Evolutionary conservation across 2,113 vertebrate species (phyloP).

Genomic region (Vicugna pacos): DNA sequence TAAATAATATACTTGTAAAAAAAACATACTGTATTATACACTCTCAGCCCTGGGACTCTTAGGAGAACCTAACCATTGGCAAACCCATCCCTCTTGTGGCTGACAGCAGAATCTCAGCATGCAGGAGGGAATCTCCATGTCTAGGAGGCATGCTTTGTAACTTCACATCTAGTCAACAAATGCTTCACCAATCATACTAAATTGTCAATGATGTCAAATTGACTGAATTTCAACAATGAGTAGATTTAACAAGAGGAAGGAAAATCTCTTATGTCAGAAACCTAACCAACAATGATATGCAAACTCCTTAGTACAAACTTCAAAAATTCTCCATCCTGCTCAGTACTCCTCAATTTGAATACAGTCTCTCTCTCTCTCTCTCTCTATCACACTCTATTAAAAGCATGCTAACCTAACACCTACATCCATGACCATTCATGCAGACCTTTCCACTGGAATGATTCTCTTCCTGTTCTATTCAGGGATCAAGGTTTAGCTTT

Average conservation of each 20-base stretch:
- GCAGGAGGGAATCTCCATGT: not conserved
- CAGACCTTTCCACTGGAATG: not conserved
- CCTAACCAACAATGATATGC: not conserved
- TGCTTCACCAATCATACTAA: not conserved
- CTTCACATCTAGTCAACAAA: not conserved
- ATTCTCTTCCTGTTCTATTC: not conserved
- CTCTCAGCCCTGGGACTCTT: not conserved
- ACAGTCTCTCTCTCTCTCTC: not conserved
- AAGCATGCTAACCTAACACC: not conserved
- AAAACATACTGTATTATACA: constrained; percentile 27
- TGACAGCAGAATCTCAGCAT: not conserved
- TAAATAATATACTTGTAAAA: not conserved
- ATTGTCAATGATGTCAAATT: not conserved
- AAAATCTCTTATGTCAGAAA: constrained; percentile 21
- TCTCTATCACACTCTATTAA: not conserved
- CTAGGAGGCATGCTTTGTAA: not conserved
- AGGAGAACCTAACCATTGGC: not conserved
- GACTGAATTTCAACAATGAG: not conserved
- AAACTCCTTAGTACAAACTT: not conserved
- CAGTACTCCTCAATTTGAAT: not conserved
- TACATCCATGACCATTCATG: not conserved
- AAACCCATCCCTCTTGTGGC: not conserved
- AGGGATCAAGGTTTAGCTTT: constrained; percentile 3
- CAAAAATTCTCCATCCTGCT: constrained; percentile 12
- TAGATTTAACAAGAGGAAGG: constrained; percentile 32